Evolutionary conservation across 2,113 vertebrate genomes (phyloP), one percentile per base, ranked within the genome.

Genomic region (Gallinago media): DNA sequence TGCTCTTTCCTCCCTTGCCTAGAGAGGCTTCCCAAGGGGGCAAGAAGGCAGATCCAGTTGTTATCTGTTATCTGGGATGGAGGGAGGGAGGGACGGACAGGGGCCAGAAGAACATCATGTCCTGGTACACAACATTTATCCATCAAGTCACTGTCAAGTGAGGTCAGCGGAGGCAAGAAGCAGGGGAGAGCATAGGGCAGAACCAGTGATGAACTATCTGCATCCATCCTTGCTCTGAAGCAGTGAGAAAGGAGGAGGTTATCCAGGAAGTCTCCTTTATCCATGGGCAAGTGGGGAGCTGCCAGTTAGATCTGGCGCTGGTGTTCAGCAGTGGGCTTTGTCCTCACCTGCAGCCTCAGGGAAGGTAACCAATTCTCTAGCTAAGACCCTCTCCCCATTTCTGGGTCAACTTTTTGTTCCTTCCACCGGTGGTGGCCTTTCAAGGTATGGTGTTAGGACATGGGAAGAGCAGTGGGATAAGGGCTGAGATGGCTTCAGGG

Each of bases 161-260:
- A 38, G 31, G 10, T 68, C n/a, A 46, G 25, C 42, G 61, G 73
- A n/a, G n/a, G 47, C 44, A 29, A 63, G 59, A 49, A 78, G 66
- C 18, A 31, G 26, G 15, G 7, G 8, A 11, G 10, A 71, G 4
- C 2, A 0, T 47, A 9, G 0, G 1, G 11, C 42, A 72, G 50
- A 65, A 27, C 25, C 68, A 47, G 44, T 5, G 29, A 31, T 36
- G 54, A 61, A 2, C 40, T 66, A 1, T 18, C 52, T 4, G 15
- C 27, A 6, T 66, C 58, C n/a, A 14, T 67, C 52, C 65, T 46
- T 77, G 40, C 1, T 3, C 42, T 71, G 46, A 58, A 65, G 23
- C 27, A 40, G 0, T 63, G 55, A 58, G 65, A 73, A 49, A 47
- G 62, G 27, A 88, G 42, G 34, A 44, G 7, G 23, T 85, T 78